Percentiles rank a stretch among this genome's conserved stretches.
Evolutionary conservation across 2,113 vertebrate genomes (phyloP).

Genomic region (Phyllostomus hastatus): DNA sequence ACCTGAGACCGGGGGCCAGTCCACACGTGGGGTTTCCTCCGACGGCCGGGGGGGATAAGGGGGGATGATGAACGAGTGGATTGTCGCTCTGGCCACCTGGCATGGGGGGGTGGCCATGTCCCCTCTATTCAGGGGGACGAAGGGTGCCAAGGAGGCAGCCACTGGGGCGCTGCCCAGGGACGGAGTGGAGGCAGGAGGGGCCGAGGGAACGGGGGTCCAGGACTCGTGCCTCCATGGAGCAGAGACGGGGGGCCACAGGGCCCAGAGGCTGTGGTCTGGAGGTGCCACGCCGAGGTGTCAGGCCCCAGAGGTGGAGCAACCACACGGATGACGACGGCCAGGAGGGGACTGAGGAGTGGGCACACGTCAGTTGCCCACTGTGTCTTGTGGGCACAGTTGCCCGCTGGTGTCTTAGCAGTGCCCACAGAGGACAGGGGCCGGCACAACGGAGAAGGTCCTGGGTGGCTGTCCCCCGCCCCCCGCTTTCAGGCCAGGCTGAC

Average conservation of each 20-base stretch:
- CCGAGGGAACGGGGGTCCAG: neutral
- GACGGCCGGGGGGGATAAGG: neutral
- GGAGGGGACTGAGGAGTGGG: neutral
- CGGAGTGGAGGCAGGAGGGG: neutral
- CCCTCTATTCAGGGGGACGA: neutral
- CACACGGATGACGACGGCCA: accelerated
- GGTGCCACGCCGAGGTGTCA: accelerated
- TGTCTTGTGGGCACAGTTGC: no score
- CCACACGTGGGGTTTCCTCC: accelerated
- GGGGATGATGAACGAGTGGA: accelerated
- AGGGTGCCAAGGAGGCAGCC: neutral
- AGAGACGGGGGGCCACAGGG: accelerated
- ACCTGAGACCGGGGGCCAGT: neutral
- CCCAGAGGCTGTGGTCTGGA: neutral
- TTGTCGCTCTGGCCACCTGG: neutral
- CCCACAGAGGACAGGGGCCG: neutral
- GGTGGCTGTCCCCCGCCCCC: neutral
- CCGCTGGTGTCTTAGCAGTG: neutral
- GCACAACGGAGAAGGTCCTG: neutral
- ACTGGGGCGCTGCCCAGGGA: neutral
- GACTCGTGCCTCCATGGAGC: neutral
- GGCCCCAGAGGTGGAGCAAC: neutral
- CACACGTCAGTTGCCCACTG: no score
- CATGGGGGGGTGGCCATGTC: neutral
- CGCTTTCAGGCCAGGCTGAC: no score